Base-by-base conservation (phyloP, 2,797 vertebrate species). In the Argyrosomus regius region DNA sequence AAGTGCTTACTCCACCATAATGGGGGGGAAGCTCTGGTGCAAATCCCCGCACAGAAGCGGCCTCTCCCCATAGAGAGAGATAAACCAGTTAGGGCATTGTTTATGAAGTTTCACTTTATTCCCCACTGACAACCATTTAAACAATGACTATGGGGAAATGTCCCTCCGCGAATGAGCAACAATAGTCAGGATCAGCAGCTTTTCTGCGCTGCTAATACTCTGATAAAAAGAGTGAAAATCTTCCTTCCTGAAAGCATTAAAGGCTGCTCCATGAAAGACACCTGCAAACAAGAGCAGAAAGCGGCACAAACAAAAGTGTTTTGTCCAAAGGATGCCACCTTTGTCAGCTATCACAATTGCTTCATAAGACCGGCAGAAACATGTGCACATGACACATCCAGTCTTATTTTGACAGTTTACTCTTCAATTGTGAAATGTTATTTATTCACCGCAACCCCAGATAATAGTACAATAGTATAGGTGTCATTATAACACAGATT, bases 51-150 rank as follows among this genome's bases (percentile, higher is more conserved):
- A 93, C 90, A 94, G 94, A 96, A 93, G 96, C 95, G 89, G 93
- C 94, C 95, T 94, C 92, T 87, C 89, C 85, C 80, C 91, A 95
- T 93, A 90, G 93, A 95, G 93, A 95, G 91, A 96, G 95, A 97
- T 94, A 96, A 96, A 96, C 96, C 96, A 95, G 96, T 97, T 95
- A 96, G 91, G 85, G 93, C 96, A 95, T 95, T 97, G 97, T 97
- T 98, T 97, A 96, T 95, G 84, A 96, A 97, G 95, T 96, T 97
- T 97, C 96, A 96, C 96, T 97, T 97, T 96, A 98, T 98, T 97
- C 96, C 93, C 95, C 95, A 95, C 94, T 97, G 97, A 98, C 97
- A 98, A 96, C 97, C 97, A 96, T 98, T 98, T 97, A 96, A 96
- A 98, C 96, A 97, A 98, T 96, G 97, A 96, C 96, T 96, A 96